Evolutionary conservation across 2,113 vertebrate species (phyloP).

Genomic region (Rhinopomastus cyanomelas): DNA sequence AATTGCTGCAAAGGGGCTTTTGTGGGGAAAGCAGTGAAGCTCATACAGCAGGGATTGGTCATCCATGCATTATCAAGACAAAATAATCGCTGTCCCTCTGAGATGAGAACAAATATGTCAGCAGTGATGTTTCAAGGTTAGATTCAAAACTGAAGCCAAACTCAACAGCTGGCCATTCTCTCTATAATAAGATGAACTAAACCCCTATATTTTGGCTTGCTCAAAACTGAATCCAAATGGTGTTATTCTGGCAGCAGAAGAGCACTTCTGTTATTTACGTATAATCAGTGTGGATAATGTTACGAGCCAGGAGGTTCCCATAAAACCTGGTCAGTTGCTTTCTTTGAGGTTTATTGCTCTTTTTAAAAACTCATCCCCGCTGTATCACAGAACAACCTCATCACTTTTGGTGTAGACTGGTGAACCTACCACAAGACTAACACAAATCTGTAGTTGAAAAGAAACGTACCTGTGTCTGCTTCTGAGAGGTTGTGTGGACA

Average conservation of each 20-base stretch:
- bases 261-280: neutral
- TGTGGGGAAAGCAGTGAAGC: neutral
- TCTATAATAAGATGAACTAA: neutral
- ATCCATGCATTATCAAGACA: neutral
- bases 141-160: neutral
- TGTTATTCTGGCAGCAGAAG: neutral
- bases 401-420: neutral
- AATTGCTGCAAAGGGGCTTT: neutral
- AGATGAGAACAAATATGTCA: neutral
- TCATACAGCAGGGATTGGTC: neutral
- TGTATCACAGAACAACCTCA: neutral
- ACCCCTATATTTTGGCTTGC: neutral
- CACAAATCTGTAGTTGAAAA: neutral
- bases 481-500: neutral
- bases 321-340: neutral
- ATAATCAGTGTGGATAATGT: neutral
- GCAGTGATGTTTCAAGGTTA: neutral
- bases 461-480: neutral
- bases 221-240: neutral
- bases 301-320: neutral
- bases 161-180: neutral
- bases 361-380: neutral
- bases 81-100: neutral
- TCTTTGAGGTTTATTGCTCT: neutral
- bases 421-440: neutral